Evolutionary conservation across 2,888 invertebrate species (phyloP).

Genomic region (Saturnia pavonia): DNA sequence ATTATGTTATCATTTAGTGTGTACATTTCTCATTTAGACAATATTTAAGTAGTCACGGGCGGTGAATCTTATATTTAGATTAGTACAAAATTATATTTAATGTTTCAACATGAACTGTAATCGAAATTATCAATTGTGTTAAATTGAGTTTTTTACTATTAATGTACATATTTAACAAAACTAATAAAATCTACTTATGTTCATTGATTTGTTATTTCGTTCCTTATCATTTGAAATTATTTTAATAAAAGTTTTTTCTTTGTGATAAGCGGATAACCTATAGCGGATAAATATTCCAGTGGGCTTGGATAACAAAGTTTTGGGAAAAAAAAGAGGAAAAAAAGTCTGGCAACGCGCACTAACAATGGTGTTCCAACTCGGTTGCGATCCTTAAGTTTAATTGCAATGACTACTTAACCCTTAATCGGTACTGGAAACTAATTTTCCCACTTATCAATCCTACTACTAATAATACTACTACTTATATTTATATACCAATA

Average conservation of each 20-base stretch:
- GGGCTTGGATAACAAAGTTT: no score
- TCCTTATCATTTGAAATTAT: neutral
- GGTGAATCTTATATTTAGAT: conserved; percentile 63
- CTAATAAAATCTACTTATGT: conserved; percentile 56
- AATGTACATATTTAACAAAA: conserved; percentile 67
- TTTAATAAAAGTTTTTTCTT: neutral
- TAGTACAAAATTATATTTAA: conserved; percentile 66
- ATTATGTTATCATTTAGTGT: conserved; percentile 46
- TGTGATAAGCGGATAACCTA: neutral
- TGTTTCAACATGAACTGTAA: conserved; percentile 45
- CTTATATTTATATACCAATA: no score
- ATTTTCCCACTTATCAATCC: no score
- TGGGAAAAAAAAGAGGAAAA: no score
- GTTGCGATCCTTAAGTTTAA: no score
- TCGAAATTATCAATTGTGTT: conserved; percentile 46
- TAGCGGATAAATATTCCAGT: no score
- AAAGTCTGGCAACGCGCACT: no score
- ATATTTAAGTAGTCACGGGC: conserved; percentile 46
- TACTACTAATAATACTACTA: no score
- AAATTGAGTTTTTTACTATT: conserved; percentile 58
- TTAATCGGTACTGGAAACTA: no score
- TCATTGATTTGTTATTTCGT: conserved; percentile 26
- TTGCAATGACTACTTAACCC: no score
- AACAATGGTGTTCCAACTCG: no score
- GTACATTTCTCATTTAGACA: conserved; percentile 54